These are phyloP conservation scores for Crossocerus cetratus DNA, from an alignment of 2,888 invertebrate species.

Conservation along the genomic window DNA sequence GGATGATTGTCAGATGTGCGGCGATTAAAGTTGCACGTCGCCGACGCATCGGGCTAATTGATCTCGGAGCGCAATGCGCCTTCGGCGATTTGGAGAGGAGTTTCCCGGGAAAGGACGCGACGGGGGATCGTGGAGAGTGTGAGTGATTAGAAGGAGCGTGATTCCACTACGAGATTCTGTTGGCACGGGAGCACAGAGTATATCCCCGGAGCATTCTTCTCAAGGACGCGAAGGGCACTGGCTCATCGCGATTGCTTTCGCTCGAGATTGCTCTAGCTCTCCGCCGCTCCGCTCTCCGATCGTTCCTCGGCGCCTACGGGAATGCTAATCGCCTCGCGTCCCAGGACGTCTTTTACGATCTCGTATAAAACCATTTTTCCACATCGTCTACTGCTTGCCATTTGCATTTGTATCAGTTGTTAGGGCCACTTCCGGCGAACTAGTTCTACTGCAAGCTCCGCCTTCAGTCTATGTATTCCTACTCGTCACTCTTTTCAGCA, in stretches of 20 bases:
- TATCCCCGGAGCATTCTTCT: slow-evolving; percentile 16
- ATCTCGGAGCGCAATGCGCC: neutral
- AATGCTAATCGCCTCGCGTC: neutral
- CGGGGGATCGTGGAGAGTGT: neutral
- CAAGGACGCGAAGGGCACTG: slow-evolving; percentile 24
- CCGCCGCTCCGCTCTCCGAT: neutral
- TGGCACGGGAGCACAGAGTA: neutral
- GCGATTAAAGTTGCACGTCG: neutral
- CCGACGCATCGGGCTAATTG: neutral
- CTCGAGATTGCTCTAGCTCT: neutral
- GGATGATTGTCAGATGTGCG: neutral
- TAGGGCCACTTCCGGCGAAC: no score
- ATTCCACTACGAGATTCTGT: no score
- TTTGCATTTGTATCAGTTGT: no score
- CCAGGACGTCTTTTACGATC: no score
- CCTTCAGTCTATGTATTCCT: no score
- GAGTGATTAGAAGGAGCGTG: no score
- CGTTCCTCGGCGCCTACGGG: neutral
- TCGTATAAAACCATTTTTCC: no score
- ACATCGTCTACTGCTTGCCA: no score
- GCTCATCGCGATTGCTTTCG: neutral
- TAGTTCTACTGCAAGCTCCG: no score
- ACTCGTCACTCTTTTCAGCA: no score
- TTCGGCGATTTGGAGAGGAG: no score
- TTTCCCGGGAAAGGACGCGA: no score